Conservation (phyloP, 2,797 vertebrate species). For the Mycteria americana region DNA sequence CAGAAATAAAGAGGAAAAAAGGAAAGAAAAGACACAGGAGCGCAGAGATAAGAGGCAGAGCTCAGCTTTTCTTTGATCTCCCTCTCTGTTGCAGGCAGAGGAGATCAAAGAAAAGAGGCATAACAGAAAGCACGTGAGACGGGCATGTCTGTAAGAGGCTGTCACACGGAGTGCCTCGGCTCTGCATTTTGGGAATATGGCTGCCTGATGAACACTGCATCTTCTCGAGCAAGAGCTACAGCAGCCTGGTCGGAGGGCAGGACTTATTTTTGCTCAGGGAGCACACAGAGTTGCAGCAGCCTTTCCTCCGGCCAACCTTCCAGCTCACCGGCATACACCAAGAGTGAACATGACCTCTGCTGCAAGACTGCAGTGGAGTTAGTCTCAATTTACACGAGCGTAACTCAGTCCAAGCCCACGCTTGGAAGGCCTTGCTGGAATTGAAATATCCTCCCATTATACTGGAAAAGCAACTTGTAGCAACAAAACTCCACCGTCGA, state of each 20-base stretch:
- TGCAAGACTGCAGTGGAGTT: neutral
- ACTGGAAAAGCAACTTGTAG: neutral
- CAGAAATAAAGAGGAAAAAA: constrained; percentile 23
- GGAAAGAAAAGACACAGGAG: constrained; percentile 20
- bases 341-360: neutral
- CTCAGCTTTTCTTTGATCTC: constrained; percentile 64
- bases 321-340: accelerated
- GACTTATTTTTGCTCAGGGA: neutral
- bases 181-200: neutral
- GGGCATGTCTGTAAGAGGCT: neutral
- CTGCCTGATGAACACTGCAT: neutral
- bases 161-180: neutral
- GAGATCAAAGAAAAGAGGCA: constrained; percentile 56
- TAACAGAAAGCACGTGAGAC: constrained; percentile 60
- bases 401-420: neutral
- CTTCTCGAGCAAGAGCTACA: neutral
- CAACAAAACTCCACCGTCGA: neutral
- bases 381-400: accelerated
- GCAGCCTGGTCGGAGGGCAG: neutral
- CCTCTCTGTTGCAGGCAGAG: constrained; percentile 25
- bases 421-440: neutral
- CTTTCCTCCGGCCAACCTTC: neutral
- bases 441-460: neutral
- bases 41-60: constrained; percentile 49
- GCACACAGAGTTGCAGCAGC: neutral